phyloP scores from a whole-genome alignment of 2,113 vertebrate genomes.

The Laticauda colubrina region DNA sequence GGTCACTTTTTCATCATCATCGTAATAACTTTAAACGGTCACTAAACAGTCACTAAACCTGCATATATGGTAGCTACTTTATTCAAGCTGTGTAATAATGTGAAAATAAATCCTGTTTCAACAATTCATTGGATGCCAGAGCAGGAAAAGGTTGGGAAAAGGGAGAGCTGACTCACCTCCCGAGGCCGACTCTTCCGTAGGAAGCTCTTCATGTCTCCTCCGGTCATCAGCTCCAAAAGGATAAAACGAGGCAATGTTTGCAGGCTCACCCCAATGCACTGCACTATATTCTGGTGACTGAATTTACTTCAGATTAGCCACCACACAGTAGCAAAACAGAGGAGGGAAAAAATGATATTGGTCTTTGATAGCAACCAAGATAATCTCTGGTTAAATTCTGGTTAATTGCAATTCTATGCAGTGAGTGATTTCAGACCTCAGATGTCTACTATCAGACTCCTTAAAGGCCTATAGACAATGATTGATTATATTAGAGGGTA shows the following conservation, averaged over 20 bases:
- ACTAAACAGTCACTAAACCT: not conserved
- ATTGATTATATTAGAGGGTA: not conserved
- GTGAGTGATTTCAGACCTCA: not conserved
- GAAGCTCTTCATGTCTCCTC: slow-evolving; percentile 92
- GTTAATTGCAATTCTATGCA: not conserved
- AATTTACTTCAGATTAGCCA: slow-evolving; percentile 77
- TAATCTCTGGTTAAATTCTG: not conserved
- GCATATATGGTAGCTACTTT: not conserved
- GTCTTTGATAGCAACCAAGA: not conserved
- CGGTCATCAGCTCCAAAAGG: slow-evolving; percentile 90
- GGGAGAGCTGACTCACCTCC: slow-evolving; percentile 66
- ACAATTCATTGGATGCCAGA: not conserved
- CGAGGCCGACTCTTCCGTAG: slow-evolving; percentile 84
- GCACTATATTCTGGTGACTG: slow-evolving; percentile 86
- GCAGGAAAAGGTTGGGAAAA: not conserved
- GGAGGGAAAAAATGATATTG: not conserved
- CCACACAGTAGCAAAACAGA: slow-evolving; percentile 23
- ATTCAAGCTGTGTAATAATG: not conserved
- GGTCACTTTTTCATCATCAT: not conserved
- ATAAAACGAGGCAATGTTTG: slow-evolving; percentile 86
- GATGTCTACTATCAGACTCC: not conserved
- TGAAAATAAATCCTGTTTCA: not conserved
- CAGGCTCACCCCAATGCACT: slow-evolving; percentile 86
- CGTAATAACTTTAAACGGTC: not conserved
- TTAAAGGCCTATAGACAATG: not conserved